A percentile compares a stretch with the other conserved stretches of the same genome.
Conservation (phyloP, 2,888 invertebrate genomes). For the Ennomos erosarius region DNA sequence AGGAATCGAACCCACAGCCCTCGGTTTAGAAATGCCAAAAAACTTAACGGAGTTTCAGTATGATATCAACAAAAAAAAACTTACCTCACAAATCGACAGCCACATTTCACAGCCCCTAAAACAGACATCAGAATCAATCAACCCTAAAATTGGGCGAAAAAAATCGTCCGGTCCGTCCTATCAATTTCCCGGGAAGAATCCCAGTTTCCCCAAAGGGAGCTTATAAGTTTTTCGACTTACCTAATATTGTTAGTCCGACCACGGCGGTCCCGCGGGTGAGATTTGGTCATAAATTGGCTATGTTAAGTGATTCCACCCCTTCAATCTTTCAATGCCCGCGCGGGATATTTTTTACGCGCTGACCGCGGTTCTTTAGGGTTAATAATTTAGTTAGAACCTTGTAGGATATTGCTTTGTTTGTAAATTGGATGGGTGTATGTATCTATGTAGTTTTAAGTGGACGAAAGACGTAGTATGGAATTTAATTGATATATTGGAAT, state of each 20-base stretch:
- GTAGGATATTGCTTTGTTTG: slow-evolving; percentile 35
- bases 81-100: slow-evolving; percentile 22
- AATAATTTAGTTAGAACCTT: slow-evolving; percentile 59
- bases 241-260: slow-evolving; percentile 83
- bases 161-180: slow-evolving; percentile 40
- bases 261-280: slow-evolving; percentile 78
- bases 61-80: not conserved
- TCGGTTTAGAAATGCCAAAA: no score
- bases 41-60: no score
- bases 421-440: slow-evolving; percentile 20
- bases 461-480: no score
- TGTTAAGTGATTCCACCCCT: slow-evolving; percentile 82
- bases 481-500: no score
- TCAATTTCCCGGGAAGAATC: slow-evolving; percentile 58
- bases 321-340: slow-evolving; percentile 82
- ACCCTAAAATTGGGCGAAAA: slow-evolving; percentile 39
- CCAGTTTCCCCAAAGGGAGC: slow-evolving; percentile 46
- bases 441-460: not conserved
- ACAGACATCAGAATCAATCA: slow-evolving; percentile 39
- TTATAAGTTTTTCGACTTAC: slow-evolving; percentile 73
- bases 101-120: slow-evolving; percentile 27
- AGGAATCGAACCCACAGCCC: no score
- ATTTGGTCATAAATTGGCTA: slow-evolving; percentile 80
- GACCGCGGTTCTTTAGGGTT: slow-evolving; percentile 51
- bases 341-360: slow-evolving; percentile 70